Evolutionary conservation across 2,888 invertebrate genomes (phyloP).

Genomic region (Dyspetes luteomarginatus): DNA sequence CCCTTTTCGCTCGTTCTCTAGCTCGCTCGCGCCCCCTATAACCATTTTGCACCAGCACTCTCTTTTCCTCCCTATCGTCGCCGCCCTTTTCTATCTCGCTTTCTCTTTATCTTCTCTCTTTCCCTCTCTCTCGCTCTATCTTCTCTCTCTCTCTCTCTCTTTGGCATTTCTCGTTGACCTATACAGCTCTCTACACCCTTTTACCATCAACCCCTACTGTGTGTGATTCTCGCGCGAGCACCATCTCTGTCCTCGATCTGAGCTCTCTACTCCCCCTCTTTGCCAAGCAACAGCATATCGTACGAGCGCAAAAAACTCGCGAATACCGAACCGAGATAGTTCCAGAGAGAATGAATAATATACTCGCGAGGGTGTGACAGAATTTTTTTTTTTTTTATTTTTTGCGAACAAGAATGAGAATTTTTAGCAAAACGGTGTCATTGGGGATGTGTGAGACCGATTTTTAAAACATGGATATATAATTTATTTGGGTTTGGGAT

Average conservation of each 20-base stretch:
- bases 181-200: conserved; percentile 65
- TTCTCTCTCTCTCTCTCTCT: conserved; percentile 26
- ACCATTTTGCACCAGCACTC: conserved; percentile 52
- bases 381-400: conserved; percentile 5
- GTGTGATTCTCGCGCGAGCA: conserved; percentile 18
- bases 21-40: conserved; percentile 59
- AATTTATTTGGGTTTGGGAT: too few species aligned
- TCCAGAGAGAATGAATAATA: conserved; percentile 35
- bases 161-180: conserved; percentile 75
- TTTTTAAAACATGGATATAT: too few species aligned
- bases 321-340: conserved; percentile 15
- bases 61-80: conserved; percentile 59
- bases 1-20: too few species aligned
- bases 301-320: conserved; percentile 31
- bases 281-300: conserved; percentile 43
- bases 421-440: too few species aligned
- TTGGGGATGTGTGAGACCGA: too few species aligned
- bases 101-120: conserved; percentile 19
- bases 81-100: conserved; percentile 53
- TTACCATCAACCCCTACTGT: not conserved
- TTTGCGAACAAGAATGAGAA: too few species aligned
- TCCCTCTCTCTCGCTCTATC: conserved; percentile 35
- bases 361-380: not conserved
- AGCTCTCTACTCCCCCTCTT: conserved; percentile 34
- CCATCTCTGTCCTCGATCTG: conserved; percentile 58